phyloP scores from a whole-genome alignment of 2,113 vertebrate genomes.

The Eulacestoma nigropectus region DNA sequence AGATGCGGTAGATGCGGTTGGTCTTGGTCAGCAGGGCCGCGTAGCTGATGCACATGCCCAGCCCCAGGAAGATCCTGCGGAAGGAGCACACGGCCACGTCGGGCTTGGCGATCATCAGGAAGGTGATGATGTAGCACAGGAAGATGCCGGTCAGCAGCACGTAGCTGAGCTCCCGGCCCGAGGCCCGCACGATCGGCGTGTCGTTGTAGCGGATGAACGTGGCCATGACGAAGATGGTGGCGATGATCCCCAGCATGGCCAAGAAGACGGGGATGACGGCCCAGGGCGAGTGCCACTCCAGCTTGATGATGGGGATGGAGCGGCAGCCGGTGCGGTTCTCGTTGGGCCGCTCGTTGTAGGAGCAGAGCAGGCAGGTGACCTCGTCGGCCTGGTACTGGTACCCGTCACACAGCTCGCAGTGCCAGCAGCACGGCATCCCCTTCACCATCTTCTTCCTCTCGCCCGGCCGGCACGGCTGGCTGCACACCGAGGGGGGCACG shows the following conservation, averaged over 20 bases:
- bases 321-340: slow-evolving; percentile 88
- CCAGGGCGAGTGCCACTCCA: slow-evolving; percentile 96
- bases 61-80: slow-evolving; percentile 87
- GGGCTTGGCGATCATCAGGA: slow-evolving; percentile 94
- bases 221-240: slow-evolving; percentile 91
- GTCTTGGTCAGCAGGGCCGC: slow-evolving; percentile 94
- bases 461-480: slow-evolving; percentile 83
- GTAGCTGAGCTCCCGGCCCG: slow-evolving; percentile 91
- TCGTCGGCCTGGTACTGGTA: slow-evolving; percentile 92
- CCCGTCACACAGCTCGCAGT: slow-evolving; percentile 89
- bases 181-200: slow-evolving; percentile 91
- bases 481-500: slow-evolving; percentile 86
- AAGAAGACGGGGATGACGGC: slow-evolving; percentile 90
- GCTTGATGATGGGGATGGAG: slow-evolving; percentile 87
- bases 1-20: slow-evolving; percentile 95
- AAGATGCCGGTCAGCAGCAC: slow-evolving; percentile 92
- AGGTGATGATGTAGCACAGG: slow-evolving; percentile 94
- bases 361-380: slow-evolving; percentile 87
- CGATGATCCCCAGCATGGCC: slow-evolving; percentile 91
- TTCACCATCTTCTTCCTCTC: slow-evolving; percentile 93
- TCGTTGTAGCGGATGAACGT: slow-evolving; percentile 93
- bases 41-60: slow-evolving; percentile 97
- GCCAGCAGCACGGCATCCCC: slow-evolving; percentile 93
- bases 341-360: slow-evolving; percentile 86
- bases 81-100: slow-evolving; percentile 90